Evolutionary conservation across 2,113 vertebrate species (phyloP).

Genomic region (Pipa parva): DNA sequence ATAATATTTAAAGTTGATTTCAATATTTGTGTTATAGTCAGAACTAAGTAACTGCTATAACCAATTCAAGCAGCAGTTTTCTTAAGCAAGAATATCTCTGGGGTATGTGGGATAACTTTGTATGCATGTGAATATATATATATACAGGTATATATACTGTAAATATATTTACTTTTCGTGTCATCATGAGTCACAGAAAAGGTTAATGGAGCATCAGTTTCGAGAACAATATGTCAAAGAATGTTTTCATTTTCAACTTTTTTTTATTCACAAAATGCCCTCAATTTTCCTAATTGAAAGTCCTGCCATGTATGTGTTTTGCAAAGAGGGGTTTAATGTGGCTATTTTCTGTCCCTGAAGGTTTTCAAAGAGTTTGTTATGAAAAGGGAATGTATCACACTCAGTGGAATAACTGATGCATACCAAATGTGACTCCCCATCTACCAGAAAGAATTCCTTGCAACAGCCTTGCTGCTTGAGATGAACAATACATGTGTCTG

Average conservation of each 20-base stretch:
- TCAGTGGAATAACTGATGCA: conserved; percentile 48
- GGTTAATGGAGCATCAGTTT: not conserved
- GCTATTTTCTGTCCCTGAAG: conserved; percentile 40
- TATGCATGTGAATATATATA: too few relatives aligned
- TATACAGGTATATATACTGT: too few relatives aligned
- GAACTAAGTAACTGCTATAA: too few relatives aligned
- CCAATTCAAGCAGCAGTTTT: too few relatives aligned
- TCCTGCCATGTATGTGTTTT: conserved; percentile 13
- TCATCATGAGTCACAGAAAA: too few relatives aligned
- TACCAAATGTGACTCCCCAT: conserved; percentile 49
- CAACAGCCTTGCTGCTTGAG: conserved; percentile 44
- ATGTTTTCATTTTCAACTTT: not conserved
- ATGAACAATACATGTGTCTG: conserved; percentile 56
- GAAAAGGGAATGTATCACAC: conserved; percentile 49
- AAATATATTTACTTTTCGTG: too few relatives aligned
- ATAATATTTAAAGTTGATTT: too few relatives aligned
- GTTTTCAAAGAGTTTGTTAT: conserved; percentile 50
- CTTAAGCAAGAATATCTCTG: too few relatives aligned
- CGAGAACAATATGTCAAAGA: not conserved
- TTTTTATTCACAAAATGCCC: conserved; percentile 3
- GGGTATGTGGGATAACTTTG: too few relatives aligned
- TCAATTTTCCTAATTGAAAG: not conserved
- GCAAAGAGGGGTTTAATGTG: conserved; percentile 7
- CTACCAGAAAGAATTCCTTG: conserved; percentile 51
- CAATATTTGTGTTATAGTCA: too few relatives aligned